These are phyloP conservation scores for Drosophila peninsularis DNA, from an alignment of 2,888 invertebrate genomes.

Conservation along the genomic window DNA sequence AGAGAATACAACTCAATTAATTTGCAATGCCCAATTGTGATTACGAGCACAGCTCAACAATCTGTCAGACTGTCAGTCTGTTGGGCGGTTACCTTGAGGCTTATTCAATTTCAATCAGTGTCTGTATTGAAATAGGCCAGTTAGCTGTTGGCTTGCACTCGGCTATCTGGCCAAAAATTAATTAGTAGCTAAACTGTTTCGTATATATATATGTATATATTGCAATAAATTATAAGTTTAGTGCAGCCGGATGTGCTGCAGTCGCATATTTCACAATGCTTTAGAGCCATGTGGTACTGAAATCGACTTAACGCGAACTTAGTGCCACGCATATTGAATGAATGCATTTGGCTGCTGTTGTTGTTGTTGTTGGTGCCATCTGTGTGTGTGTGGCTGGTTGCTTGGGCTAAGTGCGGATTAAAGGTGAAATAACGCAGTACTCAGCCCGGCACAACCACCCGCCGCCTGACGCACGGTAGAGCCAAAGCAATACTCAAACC, in stretches of 20 bases:
- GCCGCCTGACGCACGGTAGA: conserved; percentile 17
- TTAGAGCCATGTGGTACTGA: conserved; percentile 52
- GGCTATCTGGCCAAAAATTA: conserved; percentile 23
- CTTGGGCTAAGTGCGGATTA: conserved; percentile 71
- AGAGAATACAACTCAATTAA: conserved; percentile 69
- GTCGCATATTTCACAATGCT: conserved; percentile 11
- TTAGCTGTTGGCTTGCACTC: too few relatives aligned
- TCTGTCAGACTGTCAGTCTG: conserved; percentile 22
- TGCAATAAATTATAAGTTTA: conserved; percentile 37
- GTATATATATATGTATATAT: conserved; percentile 1
- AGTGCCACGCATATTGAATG: conserved; percentile 62
- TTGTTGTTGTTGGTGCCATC: conserved; percentile 27
- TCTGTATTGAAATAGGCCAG: conserved; percentile 12
- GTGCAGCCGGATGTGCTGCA: conserved; percentile 14
- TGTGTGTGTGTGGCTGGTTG: conserved; percentile 34
- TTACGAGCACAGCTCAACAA: conserved; percentile 19
- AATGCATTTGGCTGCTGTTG: conserved; percentile 22
- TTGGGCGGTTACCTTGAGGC: conserved; percentile 23
- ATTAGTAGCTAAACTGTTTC: conserved; percentile 31
- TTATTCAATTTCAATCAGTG: conserved; percentile 32
- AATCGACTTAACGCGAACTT: conserved; percentile 51
- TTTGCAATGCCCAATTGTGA: conserved; percentile 61
- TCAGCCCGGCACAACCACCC: conserved; percentile 22
- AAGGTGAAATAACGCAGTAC: conserved; percentile 75
- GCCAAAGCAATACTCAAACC: conserved; percentile 53